Conservation (phyloP, 2,113 vertebrate species). For the Mandrillus leucophaeus region DNA sequence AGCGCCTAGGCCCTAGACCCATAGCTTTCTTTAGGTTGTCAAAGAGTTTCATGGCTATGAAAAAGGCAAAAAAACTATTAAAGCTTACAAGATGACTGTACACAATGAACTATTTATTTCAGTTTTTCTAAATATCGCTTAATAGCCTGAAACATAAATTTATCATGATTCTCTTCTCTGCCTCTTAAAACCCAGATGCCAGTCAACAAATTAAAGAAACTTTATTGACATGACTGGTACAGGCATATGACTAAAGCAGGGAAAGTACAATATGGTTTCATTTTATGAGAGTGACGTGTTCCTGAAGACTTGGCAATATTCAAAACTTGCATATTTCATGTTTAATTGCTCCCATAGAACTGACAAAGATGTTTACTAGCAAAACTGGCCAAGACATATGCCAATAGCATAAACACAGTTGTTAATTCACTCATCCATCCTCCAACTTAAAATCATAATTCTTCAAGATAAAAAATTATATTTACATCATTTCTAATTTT, state of each 20-base stretch:
- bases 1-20: no score
- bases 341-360: slow-evolving; percentile 33
- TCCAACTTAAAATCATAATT: not conserved
- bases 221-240: not conserved
- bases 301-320: slow-evolving; percentile 37
- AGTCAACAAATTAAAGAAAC: not conserved
- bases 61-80: not conserved
- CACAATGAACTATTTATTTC: not conserved
- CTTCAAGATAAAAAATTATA: slow-evolving; percentile 1
- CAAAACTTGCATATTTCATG: slow-evolving; percentile 43
- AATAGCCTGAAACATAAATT: slow-evolving; percentile 11
- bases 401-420: not conserved
- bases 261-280: not conserved
- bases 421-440: not conserved
- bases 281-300: slow-evolving; percentile 22
- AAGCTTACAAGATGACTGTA: not conserved
- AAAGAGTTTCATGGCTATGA: not conserved
- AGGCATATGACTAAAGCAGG: not conserved
- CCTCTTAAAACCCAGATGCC: not conserved
- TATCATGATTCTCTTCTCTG: slow-evolving; percentile 37
- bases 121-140: slow-evolving; percentile 14
- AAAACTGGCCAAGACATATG: not conserved
- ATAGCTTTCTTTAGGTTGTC: not conserved
- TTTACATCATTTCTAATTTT: slow-evolving; percentile 46
- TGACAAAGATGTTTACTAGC: slow-evolving; percentile 18